Conservation (phyloP, 2,888 invertebrate species). For the Dorcus hopei region DNA sequence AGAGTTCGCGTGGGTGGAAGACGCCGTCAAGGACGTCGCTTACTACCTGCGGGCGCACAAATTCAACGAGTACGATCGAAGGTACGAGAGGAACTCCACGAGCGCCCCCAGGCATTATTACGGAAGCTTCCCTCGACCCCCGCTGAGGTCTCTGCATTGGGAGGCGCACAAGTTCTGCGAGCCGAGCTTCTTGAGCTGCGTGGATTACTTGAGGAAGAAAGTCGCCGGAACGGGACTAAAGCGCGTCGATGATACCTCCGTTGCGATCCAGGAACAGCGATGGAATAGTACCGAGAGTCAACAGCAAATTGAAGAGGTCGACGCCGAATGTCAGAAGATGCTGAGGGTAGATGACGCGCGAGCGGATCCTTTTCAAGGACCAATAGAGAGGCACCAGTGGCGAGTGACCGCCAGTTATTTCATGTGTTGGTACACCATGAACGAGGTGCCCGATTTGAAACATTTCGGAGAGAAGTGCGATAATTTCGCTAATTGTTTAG, state of each 20-base stretch:
- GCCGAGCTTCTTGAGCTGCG: slow-evolving; percentile 54
- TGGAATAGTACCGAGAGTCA: slow-evolving; percentile 45
- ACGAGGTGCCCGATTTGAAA: slow-evolving; percentile 51
- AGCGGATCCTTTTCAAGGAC: slow-evolving; percentile 56
- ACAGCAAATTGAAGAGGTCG: slow-evolving; percentile 46
- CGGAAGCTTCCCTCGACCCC: slow-evolving; percentile 55
- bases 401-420: slow-evolving; percentile 61
- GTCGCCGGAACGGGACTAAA: slow-evolving; percentile 47
- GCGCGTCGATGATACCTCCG: slow-evolving; percentile 53
- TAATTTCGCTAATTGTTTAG: slow-evolving; percentile 60
- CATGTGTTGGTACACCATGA: slow-evolving; percentile 67
- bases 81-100: slow-evolving; percentile 40
- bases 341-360: slow-evolving; percentile 48
- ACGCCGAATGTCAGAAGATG: slow-evolving; percentile 53
- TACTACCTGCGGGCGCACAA: slow-evolving; percentile 62
- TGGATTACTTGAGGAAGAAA: slow-evolving; percentile 53
- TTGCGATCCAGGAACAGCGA: slow-evolving; percentile 51
- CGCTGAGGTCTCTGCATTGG: slow-evolving; percentile 59
- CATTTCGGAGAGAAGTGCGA: slow-evolving; percentile 59
- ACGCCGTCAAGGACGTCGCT: slow-evolving; percentile 56
- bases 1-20: slow-evolving; percentile 44
- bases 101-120: slow-evolving; percentile 41
- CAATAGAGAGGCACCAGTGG: slow-evolving; percentile 61
- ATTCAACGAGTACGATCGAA: slow-evolving; percentile 62
- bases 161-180: slow-evolving; percentile 58